These are phyloP conservation scores for Monopis laevigella DNA, from an alignment of 2,888 invertebrate species.

Conservation along the genomic window DNA sequence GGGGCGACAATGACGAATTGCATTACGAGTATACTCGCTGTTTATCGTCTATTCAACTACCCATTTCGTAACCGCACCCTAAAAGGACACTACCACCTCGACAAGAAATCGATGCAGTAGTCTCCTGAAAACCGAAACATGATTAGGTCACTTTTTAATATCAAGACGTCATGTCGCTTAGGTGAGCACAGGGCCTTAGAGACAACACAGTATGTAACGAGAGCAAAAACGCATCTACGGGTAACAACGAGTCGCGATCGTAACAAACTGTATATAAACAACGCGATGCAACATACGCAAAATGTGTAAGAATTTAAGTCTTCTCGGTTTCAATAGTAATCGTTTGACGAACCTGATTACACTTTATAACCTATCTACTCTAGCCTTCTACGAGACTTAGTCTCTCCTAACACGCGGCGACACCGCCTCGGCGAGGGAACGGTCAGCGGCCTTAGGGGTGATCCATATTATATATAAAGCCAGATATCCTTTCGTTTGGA, in stretches of 20 bases:
- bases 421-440: not conserved
- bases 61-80: too few relatives aligned
- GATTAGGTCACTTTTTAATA: too few relatives aligned
- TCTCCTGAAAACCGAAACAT: too few relatives aligned
- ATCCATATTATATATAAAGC: too few relatives aligned
- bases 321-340: constrained; percentile 64
- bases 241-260: constrained; percentile 30
- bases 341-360: constrained; percentile 52
- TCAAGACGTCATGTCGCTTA: too few relatives aligned
- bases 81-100: too few relatives aligned
- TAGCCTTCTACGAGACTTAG: constrained; percentile 63
- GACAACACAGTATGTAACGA: constrained; percentile 2
- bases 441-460: not conserved
- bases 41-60: too few relatives aligned
- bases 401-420: constrained; percentile 32
- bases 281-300: constrained; percentile 61
- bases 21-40: too few relatives aligned
- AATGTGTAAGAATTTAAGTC: constrained; percentile 62
- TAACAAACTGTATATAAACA: constrained; percentile 51
- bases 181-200: too few relatives aligned
- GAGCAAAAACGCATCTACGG: constrained; percentile 1
- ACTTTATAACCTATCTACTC: constrained; percentile 59
- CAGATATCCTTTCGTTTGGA: too few relatives aligned
- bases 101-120: too few relatives aligned
- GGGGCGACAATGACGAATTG: too few relatives aligned